Evolutionary conservation across 2,113 vertebrate species (phyloP).

Genomic region (Fukomys damarensis): DNA sequence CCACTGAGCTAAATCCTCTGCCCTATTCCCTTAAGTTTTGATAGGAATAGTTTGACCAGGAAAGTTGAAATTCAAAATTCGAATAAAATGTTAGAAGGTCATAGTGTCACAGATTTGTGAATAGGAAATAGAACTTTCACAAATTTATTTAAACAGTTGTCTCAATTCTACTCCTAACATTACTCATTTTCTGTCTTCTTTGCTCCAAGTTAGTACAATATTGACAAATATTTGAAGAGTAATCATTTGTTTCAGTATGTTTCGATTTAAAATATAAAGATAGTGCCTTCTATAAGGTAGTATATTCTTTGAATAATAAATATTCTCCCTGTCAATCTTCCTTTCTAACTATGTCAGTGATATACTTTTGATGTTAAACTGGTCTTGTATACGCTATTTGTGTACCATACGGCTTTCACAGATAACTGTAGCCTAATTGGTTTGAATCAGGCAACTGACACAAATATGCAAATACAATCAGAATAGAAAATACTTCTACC

Average conservation of each 20-base stretch:
- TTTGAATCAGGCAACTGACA: conserved; percentile 84
- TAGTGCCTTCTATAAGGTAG: conserved; percentile 68
- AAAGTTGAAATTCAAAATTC: conserved; percentile 45
- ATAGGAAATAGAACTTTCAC: neutral
- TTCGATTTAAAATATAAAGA: conserved; percentile 69
- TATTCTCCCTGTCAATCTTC: conserved; percentile 59
- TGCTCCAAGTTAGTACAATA: conserved; percentile 55
- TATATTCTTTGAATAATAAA: conserved; percentile 75
- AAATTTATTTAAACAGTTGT: conserved; percentile 52
- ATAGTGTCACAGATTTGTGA: conserved; percentile 27
- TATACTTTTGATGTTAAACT: conserved; percentile 82
- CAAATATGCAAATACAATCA: conserved; percentile 84
- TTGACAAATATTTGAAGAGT: conserved; percentile 67
- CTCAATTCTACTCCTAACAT: conserved; percentile 36
- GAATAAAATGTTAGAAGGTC: conserved; percentile 26
- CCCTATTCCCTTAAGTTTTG: neutral
- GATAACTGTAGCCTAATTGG: conserved; percentile 85
- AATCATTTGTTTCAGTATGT: conserved; percentile 52
- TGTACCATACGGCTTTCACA: conserved; percentile 83
- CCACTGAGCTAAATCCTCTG: too few species aligned
- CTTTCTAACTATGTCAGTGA: conserved; percentile 80
- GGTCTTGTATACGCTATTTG: conserved; percentile 75
- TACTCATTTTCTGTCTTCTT: conserved; percentile 57
- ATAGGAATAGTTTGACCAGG: neutral
- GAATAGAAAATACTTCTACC: conserved; percentile 79